Conservation (phyloP, 1,140 invertebrate genomes). For the Apis mellifera region Amel_HAv3.1 CM009932.2:9277501-9278000, state of each 20-base stretch:
- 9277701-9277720: conserved; percentile 24
- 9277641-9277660: background rate
- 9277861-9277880: conserved; percentile 8
- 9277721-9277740: conserved; percentile 21
- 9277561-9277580: background rate
- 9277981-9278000: background rate
- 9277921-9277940: too few species aligned
- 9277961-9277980: background rate
- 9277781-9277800: background rate
- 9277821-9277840: background rate
- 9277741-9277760: background rate
- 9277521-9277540: too few species aligned
- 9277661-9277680: background rate
- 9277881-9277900: conserved; percentile 33
- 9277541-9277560: background rate
- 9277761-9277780: background rate
- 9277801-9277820: conserved; percentile 30
- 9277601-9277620: background rate
- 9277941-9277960: background rate
- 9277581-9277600: background rate
- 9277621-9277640: background rate
- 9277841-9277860: background rate
- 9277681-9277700: conserved; percentile 8
- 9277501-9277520: background rate
- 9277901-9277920: background rate